Evolutionary conservation across 2,797 vertebrate genomes (phyloP).

Genomic region (Tapera naevia): DNA sequence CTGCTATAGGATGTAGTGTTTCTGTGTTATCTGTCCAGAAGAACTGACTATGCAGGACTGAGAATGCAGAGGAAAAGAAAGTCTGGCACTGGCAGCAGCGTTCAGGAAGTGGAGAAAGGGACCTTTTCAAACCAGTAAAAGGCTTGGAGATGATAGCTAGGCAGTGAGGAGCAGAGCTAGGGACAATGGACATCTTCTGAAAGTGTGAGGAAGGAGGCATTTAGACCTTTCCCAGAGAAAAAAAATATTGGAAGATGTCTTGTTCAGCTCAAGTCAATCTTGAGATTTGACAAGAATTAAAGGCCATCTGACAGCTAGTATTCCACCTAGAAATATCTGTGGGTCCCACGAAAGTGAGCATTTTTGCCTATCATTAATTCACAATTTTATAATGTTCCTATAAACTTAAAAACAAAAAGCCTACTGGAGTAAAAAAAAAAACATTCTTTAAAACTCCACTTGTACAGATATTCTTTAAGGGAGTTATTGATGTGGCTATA

Average conservation of each 20-base stretch:
- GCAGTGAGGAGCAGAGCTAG: neutral
- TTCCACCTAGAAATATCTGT: neutral
- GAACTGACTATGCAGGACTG: neutral
- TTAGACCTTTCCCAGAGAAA: neutral
- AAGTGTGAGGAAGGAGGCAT: neutral
- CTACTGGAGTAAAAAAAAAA: neutral
- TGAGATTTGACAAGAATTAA: neutral
- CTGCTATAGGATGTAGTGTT: neutral
- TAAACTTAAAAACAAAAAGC: neutral
- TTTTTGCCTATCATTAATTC: neutral
- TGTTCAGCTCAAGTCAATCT: neutral
- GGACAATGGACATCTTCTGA: rapidly evolving
- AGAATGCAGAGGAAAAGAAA: neutral
- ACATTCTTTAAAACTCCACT: neutral
- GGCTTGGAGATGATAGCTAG: neutral
- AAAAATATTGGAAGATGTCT: neutral
- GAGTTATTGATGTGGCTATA: neutral
- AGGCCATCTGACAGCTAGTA: neutral
- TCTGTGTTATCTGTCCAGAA: neutral
- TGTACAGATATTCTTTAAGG: neutral
- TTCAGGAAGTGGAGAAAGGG: neutral
- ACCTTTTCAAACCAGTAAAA: neutral
- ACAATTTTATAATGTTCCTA: neutral
- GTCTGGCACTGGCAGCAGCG: neutral
- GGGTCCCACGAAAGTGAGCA: neutral